Evolutionary conservation across 2,888 invertebrate genomes (phyloP), one percentile per base, ranked within the genome.

Genomic region (Saturnia japonica): DNA sequence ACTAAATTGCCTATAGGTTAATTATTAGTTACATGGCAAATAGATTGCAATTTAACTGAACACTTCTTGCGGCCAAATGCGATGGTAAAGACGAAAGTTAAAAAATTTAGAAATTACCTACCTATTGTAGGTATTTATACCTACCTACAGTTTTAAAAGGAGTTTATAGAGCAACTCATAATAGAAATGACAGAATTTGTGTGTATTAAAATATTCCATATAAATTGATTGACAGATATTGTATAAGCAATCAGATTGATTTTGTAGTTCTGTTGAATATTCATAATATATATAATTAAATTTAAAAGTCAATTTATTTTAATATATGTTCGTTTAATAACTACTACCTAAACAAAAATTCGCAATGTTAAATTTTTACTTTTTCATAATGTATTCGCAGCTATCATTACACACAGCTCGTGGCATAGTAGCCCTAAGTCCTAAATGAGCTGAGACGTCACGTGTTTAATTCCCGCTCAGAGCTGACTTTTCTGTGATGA

Each of bases 271-370:
- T 40, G 34, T 6, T 62, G 62, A 64, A 64, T 64, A 64, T 64
- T 64, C 62, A 64, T 64, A 34, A 40, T 64, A 1, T 62, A 40
- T 34, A 6, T 19, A 64, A 64, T 64, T 64, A 64, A 22, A 51
- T 70, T 54, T 67, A 68, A 71, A 42, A 28, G 66, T 71, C 34
- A 57, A 51, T 19, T 16, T 68, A 67, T 70, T 68, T 67, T 69
- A 64, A 57, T 45, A 67, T n/a, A 57, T 42, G 6, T 57, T 57
- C 25, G 25, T 25, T 57, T 22, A 25, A 57, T 57, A 25, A 57
- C 14, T 57, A 57, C 12, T 57, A 25, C 25, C 57, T 25, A 57
- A 11, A 25, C 25, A 9, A 25, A 22, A 25, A 22, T 25, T 25
- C 51, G 51, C 51, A 51, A 9, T 2, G 9, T 25, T 11, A 12